phyloP scores from a whole-genome alignment of 2,888 invertebrate species.

The Brachypalpus laphriformis region DNA sequence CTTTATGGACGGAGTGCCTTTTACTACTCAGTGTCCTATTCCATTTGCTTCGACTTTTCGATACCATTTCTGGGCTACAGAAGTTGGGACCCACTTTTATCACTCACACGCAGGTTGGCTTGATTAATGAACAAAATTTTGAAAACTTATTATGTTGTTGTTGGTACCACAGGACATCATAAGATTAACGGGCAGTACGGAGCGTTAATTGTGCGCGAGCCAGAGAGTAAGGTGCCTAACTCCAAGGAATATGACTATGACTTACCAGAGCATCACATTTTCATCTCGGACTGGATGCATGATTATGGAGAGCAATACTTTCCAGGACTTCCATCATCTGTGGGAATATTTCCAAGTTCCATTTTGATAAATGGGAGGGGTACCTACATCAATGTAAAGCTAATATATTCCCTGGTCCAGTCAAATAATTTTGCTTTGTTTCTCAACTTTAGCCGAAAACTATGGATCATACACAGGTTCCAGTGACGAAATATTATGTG shows the following conservation, averaged over 20 bases:
- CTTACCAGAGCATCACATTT: conserved; percentile 87
- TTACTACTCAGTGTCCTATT: conserved; percentile 92
- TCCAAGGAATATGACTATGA: conserved; percentile 89
- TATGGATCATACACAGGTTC: conserved; percentile 63
- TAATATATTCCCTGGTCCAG: background rate
- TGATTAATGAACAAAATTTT: background rate
- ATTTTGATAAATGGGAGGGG: conserved; percentile 80
- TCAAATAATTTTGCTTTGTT: background rate
- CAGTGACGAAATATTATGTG: conserved; percentile 77
- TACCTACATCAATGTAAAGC: conserved; percentile 75
- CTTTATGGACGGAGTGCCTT: conserved; percentile 93
- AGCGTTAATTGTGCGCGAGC: conserved; percentile 87
- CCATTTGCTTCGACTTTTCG: conserved; percentile 87
- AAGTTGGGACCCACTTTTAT: conserved; percentile 92
- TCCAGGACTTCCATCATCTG: conserved; percentile 77
- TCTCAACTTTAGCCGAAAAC: conserved; percentile 24
- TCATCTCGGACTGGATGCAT: conserved; percentile 91
- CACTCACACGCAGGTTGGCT: conserved; percentile 85
- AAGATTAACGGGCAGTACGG: conserved; percentile 92
- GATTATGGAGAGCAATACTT: conserved; percentile 82
- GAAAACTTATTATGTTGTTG: background rate
- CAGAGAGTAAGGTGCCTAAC: conserved; percentile 85
- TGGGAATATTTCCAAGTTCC: conserved; percentile 76
- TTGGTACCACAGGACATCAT: conserved; percentile 85
- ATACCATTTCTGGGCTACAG: conserved; percentile 88